Conservation (phyloP, 1,140 invertebrate species). For the Manduca sexta region DNA sequence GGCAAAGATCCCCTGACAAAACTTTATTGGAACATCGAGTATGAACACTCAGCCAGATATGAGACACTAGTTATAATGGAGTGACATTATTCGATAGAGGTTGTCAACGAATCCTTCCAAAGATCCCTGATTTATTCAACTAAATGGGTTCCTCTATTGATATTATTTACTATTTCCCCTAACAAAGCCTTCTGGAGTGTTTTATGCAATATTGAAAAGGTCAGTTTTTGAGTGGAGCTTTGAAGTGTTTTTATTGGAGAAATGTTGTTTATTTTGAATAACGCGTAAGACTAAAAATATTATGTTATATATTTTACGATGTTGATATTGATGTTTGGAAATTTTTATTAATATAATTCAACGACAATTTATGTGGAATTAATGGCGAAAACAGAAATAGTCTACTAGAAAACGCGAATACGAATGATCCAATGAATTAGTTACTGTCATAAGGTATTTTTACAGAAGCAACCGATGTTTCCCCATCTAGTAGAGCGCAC, state of each 20-base stretch:
- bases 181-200: not conserved
- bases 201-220: not conserved
- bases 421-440: conserved; percentile 18
- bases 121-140: conserved; percentile 21
- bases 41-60: conserved; percentile 61
- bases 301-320: too few relatives aligned
- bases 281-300: too few relatives aligned
- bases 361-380: too few relatives aligned
- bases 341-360: too few relatives aligned
- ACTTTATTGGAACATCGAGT: conserved; percentile 70
- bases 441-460: conserved; percentile 31
- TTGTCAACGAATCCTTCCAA: conserved; percentile 28
- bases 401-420: not conserved
- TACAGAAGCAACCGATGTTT: conserved; percentile 25
- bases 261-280: too few relatives aligned
- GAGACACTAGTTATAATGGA: conserved; percentile 60
- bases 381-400: not conserved
- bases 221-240: too few relatives aligned
- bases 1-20: conserved; percentile 70
- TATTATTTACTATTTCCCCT: not conserved
- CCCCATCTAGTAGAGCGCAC: conserved; percentile 23
- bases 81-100: conserved; percentile 43
- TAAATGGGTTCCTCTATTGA: conserved; percentile 4
- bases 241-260: too few relatives aligned
- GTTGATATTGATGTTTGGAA: too few relatives aligned